Evolutionary conservation across 2,888 invertebrate genomes (phyloP), one percentile per base, ranked within the genome.

Genomic region (Seira ritae): DNA sequence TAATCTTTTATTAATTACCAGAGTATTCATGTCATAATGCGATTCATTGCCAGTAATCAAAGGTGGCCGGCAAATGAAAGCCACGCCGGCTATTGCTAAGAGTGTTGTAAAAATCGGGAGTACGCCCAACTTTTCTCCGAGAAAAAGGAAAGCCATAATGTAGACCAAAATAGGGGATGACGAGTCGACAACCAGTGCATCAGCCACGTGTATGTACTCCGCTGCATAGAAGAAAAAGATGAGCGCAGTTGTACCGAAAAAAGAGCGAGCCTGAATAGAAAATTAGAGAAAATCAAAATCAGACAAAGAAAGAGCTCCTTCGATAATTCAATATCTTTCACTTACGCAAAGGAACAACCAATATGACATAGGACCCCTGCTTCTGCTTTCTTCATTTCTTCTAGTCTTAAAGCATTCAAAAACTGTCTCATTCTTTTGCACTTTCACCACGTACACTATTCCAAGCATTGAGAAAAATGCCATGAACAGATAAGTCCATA

Each of bases 401-500:
- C 1, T 23, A 10, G 3, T 69, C 37, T 20, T 55, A 19, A 24
- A 69, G 22, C 4, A 23, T 46, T 37, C 55, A 55, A 31, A 69
- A 31, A 31, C 19, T 12, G 17, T 62, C 68, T 46, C 37, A 60
- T 24, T 65, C 55, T 77, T 82, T 19, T 76, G 24, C 24, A 70
- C 17, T 72, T 65, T 55, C 65, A 46, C 31, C 62, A 60, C 66
- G 46, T 42, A 79, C 19, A 84, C 37, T n/a, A 84, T 62, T 2
- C 37, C 62, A 20, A 55, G 68, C 8, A 80, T 70, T 1, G 84
- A 66, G 67, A 84, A 46, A 17, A 76, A 20, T n/a, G 80, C 78
- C 80, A 80, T 77, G 15, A 77, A 17, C n/a, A 69, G 79, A 74
- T 80, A 85, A 3, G 82, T 82, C 85, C 85, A 85, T 4, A 77